phyloP scores from a whole-genome alignment of 1,140 invertebrate species.

The Conus betulinus region DNA sequence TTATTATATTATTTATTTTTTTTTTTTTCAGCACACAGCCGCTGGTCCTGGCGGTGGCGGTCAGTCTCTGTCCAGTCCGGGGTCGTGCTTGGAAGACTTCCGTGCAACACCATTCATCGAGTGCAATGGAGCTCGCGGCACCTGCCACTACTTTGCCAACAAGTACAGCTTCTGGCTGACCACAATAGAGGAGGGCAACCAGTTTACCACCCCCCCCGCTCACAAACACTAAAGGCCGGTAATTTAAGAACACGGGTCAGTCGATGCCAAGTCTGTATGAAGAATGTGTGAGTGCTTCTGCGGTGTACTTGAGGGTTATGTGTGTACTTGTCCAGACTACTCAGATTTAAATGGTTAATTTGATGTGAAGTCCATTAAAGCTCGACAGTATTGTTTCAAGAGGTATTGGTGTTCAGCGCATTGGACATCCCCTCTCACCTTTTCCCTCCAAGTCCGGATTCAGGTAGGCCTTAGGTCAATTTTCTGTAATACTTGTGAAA shows the following conservation, averaged over 20 bases:
- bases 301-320: background rate
- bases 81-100: slow-evolving; percentile 98
- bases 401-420: no score
- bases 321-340: background rate
- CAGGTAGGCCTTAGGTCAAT: no score
- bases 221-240: slow-evolving; percentile 94
- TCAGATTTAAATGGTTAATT: no score
- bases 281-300: slow-evolving; percentile 53
- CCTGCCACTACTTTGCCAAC: slow-evolving; percentile 97
- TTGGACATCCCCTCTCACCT: no score
- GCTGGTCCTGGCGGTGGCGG: slow-evolving; percentile 96
- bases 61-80: slow-evolving; percentile 93
- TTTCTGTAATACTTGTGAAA: background rate
- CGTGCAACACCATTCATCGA: slow-evolving; percentile 96
- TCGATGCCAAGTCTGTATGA: slow-evolving; percentile 96
- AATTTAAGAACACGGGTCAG: slow-evolving; percentile 89
- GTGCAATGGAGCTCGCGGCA: slow-evolving; percentile 93
- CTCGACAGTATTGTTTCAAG: no score
- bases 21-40: slow-evolving; percentile 89
- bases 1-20: background rate
- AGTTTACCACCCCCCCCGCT: slow-evolving; percentile 89
- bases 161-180: slow-evolving; percentile 98
- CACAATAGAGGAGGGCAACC: slow-evolving; percentile 87
- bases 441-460: no score
- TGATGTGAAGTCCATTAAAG: no score